Percentiles rank a stretch among this genome's conserved stretches.
Conservation (phyloP, 2,113 vertebrate genomes). For the Phyllopteryx taeniolatus region DNA sequence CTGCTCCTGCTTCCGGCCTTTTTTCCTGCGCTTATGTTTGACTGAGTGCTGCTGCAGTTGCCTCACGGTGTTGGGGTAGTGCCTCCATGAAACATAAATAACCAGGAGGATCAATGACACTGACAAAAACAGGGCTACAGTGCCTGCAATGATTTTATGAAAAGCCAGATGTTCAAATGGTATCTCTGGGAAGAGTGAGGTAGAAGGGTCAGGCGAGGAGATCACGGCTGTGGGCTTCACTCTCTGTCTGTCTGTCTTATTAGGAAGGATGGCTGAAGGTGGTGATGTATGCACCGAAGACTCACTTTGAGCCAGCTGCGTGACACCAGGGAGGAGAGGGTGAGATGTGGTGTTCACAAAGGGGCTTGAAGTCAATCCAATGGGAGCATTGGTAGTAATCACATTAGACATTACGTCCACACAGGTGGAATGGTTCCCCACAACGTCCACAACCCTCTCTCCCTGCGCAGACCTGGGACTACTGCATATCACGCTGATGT, state of each 20-base stretch:
- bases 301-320: slow-evolving; percentile 58
- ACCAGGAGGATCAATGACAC: slow-evolving; percentile 95
- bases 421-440: slow-evolving; percentile 85
- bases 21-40: slow-evolving; percentile 92
- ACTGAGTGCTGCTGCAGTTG: slow-evolving; percentile 92
- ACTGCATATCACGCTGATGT: slow-evolving; percentile 93
- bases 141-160: slow-evolving; percentile 95
- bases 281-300: slow-evolving; percentile 70
- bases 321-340: slow-evolving; percentile 56
- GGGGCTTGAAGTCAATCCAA: slow-evolving; percentile 31
- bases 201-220: slow-evolving; percentile 55
- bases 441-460: slow-evolving; percentile 83
- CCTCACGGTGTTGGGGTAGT: slow-evolving; percentile 93
- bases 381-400: slow-evolving; percentile 36
- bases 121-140: slow-evolving; percentile 92
- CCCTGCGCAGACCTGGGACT: slow-evolving; percentile 90
- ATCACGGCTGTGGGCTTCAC: slow-evolving; percentile 24
- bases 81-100: slow-evolving; percentile 95
- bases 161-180: slow-evolving; percentile 92
- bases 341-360: slow-evolving; percentile 66
- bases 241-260: slow-evolving; percentile 52
- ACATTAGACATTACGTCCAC: slow-evolving; percentile 48
- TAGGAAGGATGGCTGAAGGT: slow-evolving; percentile 69
- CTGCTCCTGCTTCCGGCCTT: slow-evolving; percentile 85
- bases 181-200: slow-evolving; percentile 74